A percentile compares a stretch with the other conserved stretches of the same genome.
Conservation (phyloP, 2,888 invertebrate species). For the Bhutanitis thaidina region DNA sequence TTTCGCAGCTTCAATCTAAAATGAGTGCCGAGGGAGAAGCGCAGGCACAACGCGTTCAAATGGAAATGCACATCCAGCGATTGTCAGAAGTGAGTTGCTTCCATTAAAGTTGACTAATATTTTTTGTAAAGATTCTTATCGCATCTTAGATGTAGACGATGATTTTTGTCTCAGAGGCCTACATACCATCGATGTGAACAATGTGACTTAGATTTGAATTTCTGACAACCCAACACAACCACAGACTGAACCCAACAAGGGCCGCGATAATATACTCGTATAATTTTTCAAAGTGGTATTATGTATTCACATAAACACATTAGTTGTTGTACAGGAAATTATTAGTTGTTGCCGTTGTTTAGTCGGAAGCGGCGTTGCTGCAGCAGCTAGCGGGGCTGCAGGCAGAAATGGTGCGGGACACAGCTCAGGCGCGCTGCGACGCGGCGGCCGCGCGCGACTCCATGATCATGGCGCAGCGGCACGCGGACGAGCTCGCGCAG, state of each 20-base stretch:
- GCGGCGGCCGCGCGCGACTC: slow-evolving; percentile 59
- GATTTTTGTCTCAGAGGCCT: too few species aligned
- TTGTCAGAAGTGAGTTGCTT: slow-evolving; percentile 71
- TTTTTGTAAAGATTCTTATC: background rate
- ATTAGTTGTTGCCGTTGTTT: background rate
- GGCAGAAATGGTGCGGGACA: slow-evolving; percentile 54
- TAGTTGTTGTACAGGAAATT: too few species aligned
- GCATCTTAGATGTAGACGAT: too few species aligned
- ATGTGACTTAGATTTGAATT: too few species aligned
- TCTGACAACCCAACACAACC: too few species aligned
- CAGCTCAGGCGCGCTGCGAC: slow-evolving; percentile 69
- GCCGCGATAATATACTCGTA: too few species aligned
- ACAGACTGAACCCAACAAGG: too few species aligned
- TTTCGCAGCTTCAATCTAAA: slow-evolving; percentile 78
- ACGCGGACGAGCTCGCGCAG: slow-evolving; percentile 68
- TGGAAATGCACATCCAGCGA: slow-evolving; percentile 83
- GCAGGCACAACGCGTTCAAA: slow-evolving; percentile 81
- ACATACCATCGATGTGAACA: too few species aligned
- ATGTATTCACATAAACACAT: too few species aligned
- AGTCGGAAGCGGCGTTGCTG: slow-evolving; percentile 55
- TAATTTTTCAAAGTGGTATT: too few species aligned
- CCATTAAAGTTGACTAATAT: background rate
- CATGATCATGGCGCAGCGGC: slow-evolving; percentile 70
- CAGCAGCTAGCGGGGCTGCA: slow-evolving; percentile 73
- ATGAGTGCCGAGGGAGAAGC: slow-evolving; percentile 72